These are phyloP conservation scores for Episyrphus balteatus DNA, from an alignment of 1,140 invertebrate genomes.

Conservation along the genomic window DNA sequence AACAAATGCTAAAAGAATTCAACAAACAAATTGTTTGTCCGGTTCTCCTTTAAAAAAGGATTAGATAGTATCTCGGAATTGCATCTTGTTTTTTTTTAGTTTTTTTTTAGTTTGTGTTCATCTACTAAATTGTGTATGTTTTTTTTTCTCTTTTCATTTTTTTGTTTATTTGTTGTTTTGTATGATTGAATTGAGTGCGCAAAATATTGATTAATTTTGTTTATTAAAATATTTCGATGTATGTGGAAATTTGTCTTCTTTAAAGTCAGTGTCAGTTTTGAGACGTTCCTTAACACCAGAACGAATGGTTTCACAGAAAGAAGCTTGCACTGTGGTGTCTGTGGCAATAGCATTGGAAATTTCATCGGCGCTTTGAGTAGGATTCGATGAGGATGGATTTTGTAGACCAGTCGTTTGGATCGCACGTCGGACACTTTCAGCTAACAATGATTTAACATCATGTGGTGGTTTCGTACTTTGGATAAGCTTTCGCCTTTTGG, in stretches of 20 bases:
- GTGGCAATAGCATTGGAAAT: conserved; percentile 23
- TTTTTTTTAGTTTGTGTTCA: no score
- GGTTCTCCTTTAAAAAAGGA: no score
- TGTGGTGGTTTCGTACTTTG: conserved; percentile 37
- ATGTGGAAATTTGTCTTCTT: conserved; percentile 32
- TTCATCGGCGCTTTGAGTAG: conserved; percentile 11
- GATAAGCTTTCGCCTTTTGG: conserved; percentile 65
- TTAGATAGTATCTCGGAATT: no score
- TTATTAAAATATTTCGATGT: conserved; percentile 32
- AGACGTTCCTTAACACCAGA: conserved; percentile 22
- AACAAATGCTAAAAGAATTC: no score
- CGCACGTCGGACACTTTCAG: conserved; percentile 43
- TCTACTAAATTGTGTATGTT: no score
- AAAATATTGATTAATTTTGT: conserved; percentile 3
- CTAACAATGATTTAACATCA: conserved; percentile 28
- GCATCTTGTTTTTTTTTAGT: no score
- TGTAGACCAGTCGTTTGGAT: conserved; percentile 39
- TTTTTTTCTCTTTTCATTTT: no score
- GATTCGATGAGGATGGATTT: conserved; percentile 26
- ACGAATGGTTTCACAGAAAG: conserved; percentile 27
- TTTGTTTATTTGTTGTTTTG: no score
- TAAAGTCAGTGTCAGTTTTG: conserved; percentile 27
- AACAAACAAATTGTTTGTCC: no score
- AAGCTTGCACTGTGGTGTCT: conserved; percentile 21
- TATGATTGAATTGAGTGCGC: no score